phyloP scores from a whole-genome alignment of 2,113 vertebrate species.

The Labrus mixtus region DNA sequence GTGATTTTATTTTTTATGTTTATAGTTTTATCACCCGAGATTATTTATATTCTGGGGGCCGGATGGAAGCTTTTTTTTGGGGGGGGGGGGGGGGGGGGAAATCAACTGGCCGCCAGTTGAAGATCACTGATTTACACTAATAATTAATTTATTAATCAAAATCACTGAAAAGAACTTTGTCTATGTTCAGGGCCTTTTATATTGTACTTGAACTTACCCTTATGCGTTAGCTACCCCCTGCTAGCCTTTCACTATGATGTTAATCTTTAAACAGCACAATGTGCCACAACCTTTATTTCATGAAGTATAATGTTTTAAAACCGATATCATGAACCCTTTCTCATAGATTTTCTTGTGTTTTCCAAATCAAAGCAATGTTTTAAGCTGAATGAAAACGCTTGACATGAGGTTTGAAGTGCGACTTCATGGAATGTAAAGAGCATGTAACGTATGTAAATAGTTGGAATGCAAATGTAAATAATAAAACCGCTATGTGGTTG shows the following conservation, averaged over 20 bases:
- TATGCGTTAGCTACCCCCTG: too few relatives aligned
- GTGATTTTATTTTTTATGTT: too few relatives aligned
- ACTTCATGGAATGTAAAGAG: conserved; percentile 61
- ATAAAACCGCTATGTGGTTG: conserved; percentile 57
- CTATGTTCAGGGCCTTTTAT: too few relatives aligned
- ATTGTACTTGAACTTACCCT: too few relatives aligned
- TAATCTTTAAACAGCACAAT: conserved; percentile 43
- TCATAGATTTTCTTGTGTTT: background rate
- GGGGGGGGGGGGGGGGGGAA: too few relatives aligned
- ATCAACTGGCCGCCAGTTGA: too few relatives aligned
- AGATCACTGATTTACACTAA: too few relatives aligned
- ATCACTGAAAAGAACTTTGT: background rate
- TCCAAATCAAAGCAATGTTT: conserved; percentile 14
- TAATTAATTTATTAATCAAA: too few relatives aligned
- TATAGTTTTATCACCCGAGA: too few relatives aligned
- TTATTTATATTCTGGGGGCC: too few relatives aligned
- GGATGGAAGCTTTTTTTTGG: too few relatives aligned
- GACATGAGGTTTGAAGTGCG: conserved; percentile 26
- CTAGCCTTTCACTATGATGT: background rate
- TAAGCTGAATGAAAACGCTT: conserved; percentile 12
- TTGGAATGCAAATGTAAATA: conserved; percentile 69
- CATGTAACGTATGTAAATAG: conserved; percentile 79
- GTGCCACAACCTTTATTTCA: conserved; percentile 55
- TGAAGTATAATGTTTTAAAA: background rate
- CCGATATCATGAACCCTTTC: too few relatives aligned